Conservation (phyloP, 1,140 invertebrate genomes). For the Aphis craccivora region DNA sequence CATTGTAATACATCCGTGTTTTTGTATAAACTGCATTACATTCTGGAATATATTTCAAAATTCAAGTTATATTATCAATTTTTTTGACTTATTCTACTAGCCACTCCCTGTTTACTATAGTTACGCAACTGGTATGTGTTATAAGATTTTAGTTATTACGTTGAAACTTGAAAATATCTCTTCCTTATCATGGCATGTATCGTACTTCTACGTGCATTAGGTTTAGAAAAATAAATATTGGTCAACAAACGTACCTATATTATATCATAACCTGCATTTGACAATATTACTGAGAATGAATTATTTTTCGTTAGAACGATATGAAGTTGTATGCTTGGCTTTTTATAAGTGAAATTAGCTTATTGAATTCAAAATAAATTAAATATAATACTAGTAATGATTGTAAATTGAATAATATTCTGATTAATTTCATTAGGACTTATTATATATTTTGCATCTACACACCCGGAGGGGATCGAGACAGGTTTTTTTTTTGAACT, state of each 20-base stretch:
- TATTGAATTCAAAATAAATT: not conserved
- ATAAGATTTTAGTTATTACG: not conserved
- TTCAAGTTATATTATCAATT: too few relatives aligned
- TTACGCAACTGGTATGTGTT: too few relatives aligned
- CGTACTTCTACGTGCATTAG: not conserved
- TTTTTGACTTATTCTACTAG: too few relatives aligned
- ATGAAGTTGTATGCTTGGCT: not conserved
- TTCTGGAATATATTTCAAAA: too few relatives aligned
- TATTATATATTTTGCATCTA: not conserved
- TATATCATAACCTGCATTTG: not conserved
- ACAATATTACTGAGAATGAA: too few relatives aligned
- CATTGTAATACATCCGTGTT: too few relatives aligned
- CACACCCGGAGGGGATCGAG: not conserved
- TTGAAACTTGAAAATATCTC: too few relatives aligned
- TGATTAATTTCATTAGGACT: not conserved
- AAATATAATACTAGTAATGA: not conserved
- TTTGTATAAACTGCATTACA: too few relatives aligned
- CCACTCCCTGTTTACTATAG: too few relatives aligned
- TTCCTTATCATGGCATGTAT: too few relatives aligned
- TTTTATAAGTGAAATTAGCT: not conserved
- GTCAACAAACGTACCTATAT: too few relatives aligned
- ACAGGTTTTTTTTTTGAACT: not conserved
- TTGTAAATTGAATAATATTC: not conserved
- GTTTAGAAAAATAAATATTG: not conserved
- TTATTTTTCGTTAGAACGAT: not conserved